These are phyloP conservation scores for Diaperis boleti DNA, from an alignment of 2,888 invertebrate genomes.

Conservation along the genomic window DNA sequence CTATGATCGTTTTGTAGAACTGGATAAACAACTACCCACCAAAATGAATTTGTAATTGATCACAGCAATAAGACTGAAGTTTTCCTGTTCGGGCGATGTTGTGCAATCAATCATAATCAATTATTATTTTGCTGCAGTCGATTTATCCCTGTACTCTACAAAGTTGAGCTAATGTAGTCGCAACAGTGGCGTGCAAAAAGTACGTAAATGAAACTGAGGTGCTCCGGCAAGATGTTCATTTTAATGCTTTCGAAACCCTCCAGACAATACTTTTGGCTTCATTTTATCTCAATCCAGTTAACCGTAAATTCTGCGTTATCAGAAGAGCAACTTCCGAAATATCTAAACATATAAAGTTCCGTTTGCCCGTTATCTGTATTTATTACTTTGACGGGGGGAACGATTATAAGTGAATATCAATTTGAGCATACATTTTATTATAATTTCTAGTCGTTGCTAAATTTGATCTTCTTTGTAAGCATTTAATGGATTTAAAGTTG, in stretches of 20 bases:
- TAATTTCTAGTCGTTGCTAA: conserved; percentile 16
- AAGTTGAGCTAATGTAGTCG: conserved; percentile 20
- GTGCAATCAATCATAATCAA: conserved; percentile 29
- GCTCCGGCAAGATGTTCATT: conserved; percentile 4
- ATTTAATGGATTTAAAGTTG: conserved; percentile 45
- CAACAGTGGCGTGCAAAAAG: background rate
- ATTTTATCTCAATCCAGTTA: conserved; percentile 41
- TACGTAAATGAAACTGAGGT: background rate
- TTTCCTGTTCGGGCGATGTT: conserved; percentile 17
- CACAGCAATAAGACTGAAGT: conserved; percentile 16
- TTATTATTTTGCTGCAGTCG: conserved; percentile 20
- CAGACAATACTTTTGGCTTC: conserved; percentile 40
- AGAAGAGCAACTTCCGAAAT: conserved; percentile 37
- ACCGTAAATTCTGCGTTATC: conserved; percentile 41
- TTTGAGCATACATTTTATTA: conserved; percentile 26
- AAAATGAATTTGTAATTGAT: conserved; percentile 20
- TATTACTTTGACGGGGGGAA: conserved; percentile 7
- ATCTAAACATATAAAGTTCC: conserved; percentile 42
- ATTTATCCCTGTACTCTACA: conserved; percentile 13
- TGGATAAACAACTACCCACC: background rate
- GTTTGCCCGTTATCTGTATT: conserved; percentile 33
- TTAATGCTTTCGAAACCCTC: conserved; percentile 30
- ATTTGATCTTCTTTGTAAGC: conserved; percentile 39
- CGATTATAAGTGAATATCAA: conserved; percentile 34
- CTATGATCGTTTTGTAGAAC: too few relatives aligned